Conservation (phyloP, 2,888 invertebrate genomes). For the Encarsia formosa region DNA sequence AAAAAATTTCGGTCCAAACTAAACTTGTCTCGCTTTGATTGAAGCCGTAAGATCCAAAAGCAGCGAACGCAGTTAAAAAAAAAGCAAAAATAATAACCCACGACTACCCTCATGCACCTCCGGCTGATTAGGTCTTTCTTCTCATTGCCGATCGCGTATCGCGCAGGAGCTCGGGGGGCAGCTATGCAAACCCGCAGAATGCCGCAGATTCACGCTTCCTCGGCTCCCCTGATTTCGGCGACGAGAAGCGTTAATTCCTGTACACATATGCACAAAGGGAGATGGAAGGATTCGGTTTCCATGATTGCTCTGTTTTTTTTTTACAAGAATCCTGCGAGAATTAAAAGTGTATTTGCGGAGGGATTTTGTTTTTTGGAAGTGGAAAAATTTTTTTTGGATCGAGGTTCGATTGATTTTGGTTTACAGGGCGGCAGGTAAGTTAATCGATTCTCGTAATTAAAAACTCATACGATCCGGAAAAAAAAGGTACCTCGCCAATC, state of each 20-base stretch:
- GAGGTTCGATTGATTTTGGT: not conserved
- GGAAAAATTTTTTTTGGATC: not conserved
- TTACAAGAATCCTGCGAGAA: too few relatives aligned
- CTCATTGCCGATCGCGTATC: not conserved
- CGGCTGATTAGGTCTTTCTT: slow-evolving; percentile 19
- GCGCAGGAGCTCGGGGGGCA: not conserved
- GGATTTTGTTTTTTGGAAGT: not conserved
- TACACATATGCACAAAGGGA: slow-evolving; percentile 6
- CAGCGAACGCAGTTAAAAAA: too few relatives aligned
- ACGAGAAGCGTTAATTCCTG: slow-evolving; percentile 11
- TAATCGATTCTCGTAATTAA: too few relatives aligned
- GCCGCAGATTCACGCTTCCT: not conserved
- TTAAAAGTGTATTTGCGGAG: too few relatives aligned
- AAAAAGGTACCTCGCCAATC: too few relatives aligned
- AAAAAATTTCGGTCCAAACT: too few relatives aligned
- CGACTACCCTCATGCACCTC: slow-evolving; percentile 9
- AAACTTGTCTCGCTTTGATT: too few relatives aligned
- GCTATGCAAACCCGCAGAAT: too few relatives aligned
- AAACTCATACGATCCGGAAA: too few relatives aligned
- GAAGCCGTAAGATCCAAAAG: too few relatives aligned
- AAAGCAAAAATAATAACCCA: too few relatives aligned
- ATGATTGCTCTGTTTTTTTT: not conserved
- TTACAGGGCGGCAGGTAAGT: too few relatives aligned
- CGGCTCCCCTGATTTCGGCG: not conserved
- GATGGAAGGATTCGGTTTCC: not conserved